A percentile compares a stretch with the other conserved stretches of the same genome.
These are phyloP conservation scores for Rhincodon typus DNA, from an alignment of 2,797 vertebrate genomes.

Conservation along the genomic window DNA sequence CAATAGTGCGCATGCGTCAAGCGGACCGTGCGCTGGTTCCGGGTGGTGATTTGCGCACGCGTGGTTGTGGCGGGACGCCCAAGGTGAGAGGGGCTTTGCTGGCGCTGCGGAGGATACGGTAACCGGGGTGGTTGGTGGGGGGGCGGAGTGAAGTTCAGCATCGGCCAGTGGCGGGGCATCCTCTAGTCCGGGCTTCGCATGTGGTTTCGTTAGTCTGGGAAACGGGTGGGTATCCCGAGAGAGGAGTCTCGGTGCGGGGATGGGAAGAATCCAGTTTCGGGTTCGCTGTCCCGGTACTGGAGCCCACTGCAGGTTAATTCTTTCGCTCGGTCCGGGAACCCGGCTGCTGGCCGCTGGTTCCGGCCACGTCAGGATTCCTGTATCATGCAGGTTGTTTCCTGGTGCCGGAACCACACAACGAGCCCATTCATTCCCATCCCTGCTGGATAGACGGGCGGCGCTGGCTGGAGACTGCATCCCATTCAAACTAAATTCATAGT, in stretches of 20 bases:
- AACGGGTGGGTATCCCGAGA: not conserved
- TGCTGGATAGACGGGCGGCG: not conserved
- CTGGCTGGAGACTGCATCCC: not conserved
- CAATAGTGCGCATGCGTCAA: not conserved
- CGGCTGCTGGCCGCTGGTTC: not conserved
- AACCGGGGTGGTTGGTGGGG: too few species aligned
- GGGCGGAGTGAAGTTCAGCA: not conserved
- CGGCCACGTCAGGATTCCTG: constrained; percentile 19
- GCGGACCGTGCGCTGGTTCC: not conserved
- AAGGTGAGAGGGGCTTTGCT: not conserved
- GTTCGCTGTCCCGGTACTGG: not conserved
- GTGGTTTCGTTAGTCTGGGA: not conserved
- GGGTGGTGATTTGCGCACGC: not conserved
- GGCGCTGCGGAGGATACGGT: not conserved
- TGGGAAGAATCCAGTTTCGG: not conserved
- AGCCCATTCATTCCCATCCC: not conserved
- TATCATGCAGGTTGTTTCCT: not conserved
- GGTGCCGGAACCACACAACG: not conserved
- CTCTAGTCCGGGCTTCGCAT: too few species aligned
- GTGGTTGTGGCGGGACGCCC: not conserved
- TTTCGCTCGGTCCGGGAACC: not conserved
- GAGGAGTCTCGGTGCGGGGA: too few species aligned
- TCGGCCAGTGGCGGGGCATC: not conserved
- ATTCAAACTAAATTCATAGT: not conserved
- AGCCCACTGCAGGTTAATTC: not conserved